Base-by-base conservation (phyloP, 2,113 vertebrate species). In the Falco punctatus region DNA sequence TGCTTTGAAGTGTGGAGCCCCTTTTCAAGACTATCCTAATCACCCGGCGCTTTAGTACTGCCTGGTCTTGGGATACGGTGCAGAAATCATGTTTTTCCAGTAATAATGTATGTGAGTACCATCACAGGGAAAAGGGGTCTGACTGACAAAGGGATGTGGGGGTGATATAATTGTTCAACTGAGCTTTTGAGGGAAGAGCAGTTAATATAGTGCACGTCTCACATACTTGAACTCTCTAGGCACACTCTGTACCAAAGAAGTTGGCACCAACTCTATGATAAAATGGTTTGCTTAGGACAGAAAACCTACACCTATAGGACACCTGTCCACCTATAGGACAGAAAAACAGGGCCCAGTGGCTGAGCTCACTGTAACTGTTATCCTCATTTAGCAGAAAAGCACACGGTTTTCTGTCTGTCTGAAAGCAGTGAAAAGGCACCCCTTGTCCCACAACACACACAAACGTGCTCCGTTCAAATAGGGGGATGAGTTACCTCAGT, bases 391-490 rank as follows among this genome's bases (percentile, higher is more conserved):
- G 54, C n/a, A 86, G 71, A 57, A 49, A 30, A 86, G 27, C 54
- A 23, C 27, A 12, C 27, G 0, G 2, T 52, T 58, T 57, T 20
- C 33, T 61, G 26, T 16, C 49, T 42, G 2, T 42, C 46, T 69
- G 87, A 40, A 77, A 57, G n/a, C 23, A n/a, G 8, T 14, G 30
- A 48, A 77, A 73, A 52, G 28, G 38, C 35, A 28, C 6, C 17
- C 32, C 10, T 78, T 30, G 13, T 66, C 46, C 38, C 65, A 44
- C 35, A 70, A 3, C 38, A 30, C 28, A 27, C 11, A 57, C 26
- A 40, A n/a, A 19, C 0, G 0, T 13, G 17, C 38, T 54, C 13
- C 18, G 18, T 62, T 80, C 35, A 73, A 58, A 49, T 24, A 0
- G 0, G 49, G 9, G 15, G 22, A 46, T 1, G 5, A 69, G 32